Conservation (phyloP, 1,140 invertebrate species). For the Drosophila auraria region DNA sequence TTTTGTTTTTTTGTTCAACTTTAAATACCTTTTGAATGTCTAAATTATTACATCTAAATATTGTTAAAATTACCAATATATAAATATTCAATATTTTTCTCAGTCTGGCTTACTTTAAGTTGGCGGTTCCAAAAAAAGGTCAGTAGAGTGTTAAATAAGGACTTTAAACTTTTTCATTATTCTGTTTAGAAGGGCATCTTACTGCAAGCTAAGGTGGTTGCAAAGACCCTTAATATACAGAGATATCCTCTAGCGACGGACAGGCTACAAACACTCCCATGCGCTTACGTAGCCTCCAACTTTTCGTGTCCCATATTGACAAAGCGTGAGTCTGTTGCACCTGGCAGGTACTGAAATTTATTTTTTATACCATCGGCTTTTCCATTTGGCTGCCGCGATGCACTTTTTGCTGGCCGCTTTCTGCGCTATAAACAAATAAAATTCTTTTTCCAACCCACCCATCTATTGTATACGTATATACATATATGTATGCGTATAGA, state of each 20-base stretch:
- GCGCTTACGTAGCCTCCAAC: conserved; percentile 7
- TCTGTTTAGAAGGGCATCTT: conserved; percentile 16
- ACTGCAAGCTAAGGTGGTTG: conserved; percentile 44
- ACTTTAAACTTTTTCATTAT: no score
- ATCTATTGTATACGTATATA: neutral
- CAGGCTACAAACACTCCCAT: conserved; percentile 54
- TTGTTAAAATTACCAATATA: no score
- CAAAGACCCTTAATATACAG: conserved; percentile 13
- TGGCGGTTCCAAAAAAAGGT: no score
- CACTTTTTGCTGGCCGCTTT: conserved; percentile 68
- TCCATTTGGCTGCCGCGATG: conserved; percentile 60
- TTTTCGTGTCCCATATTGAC: conserved; percentile 61
- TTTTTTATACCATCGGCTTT: conserved; percentile 24
- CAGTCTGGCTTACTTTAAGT: no score
- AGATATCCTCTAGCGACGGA: conserved; percentile 19
- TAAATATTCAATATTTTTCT: no score
- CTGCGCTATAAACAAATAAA: conserved; percentile 78
- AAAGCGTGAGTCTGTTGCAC: conserved; percentile 56
- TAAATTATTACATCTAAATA: no score
- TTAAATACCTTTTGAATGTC: no score
- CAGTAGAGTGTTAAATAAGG: no score
- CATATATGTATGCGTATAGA: neutral
- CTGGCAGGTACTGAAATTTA: conserved; percentile 26
- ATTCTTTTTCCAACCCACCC: conserved; percentile 29
- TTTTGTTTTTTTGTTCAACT: no score